Evolutionary conservation across 2,113 vertebrate species (phyloP).

Genomic region (Rhynchopsitta pachyrhyncha): DNA sequence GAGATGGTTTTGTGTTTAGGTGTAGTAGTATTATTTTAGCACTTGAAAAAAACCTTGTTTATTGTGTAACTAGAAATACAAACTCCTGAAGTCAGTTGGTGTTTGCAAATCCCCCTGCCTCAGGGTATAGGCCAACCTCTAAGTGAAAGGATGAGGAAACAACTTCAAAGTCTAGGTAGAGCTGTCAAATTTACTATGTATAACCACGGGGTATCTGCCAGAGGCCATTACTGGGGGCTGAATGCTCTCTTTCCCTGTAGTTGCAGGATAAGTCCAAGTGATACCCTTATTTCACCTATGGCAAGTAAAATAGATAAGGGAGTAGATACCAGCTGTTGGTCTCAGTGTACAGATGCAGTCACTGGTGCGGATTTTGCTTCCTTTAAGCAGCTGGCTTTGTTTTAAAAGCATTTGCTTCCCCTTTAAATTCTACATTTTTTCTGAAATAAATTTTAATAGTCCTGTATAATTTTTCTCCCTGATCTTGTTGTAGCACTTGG

Average conservation of each 20-base stretch:
- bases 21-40: background rate
- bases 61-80: background rate
- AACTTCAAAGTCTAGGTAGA: background rate
- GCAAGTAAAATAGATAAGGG: background rate
- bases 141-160: background rate
- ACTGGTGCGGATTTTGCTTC: background rate
- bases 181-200: background rate
- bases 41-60: background rate
- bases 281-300: background rate
- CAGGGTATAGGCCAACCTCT: background rate
- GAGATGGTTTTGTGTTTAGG: background rate
- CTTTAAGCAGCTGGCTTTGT: background rate
- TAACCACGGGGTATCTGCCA: background rate
- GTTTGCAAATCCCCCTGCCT: background rate
- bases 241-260: background rate
- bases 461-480: background rate
- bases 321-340: background rate
- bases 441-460: background rate
- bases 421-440: background rate
- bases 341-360: background rate
- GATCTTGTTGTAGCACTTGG: slow-evolving; percentile 71
- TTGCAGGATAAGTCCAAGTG: background rate
- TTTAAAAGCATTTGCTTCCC: background rate
- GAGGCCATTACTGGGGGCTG: background rate
- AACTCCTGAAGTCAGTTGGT: background rate